phyloP scores from a whole-genome alignment of 2,888 invertebrate genomes.

The Troides helena region DNA sequence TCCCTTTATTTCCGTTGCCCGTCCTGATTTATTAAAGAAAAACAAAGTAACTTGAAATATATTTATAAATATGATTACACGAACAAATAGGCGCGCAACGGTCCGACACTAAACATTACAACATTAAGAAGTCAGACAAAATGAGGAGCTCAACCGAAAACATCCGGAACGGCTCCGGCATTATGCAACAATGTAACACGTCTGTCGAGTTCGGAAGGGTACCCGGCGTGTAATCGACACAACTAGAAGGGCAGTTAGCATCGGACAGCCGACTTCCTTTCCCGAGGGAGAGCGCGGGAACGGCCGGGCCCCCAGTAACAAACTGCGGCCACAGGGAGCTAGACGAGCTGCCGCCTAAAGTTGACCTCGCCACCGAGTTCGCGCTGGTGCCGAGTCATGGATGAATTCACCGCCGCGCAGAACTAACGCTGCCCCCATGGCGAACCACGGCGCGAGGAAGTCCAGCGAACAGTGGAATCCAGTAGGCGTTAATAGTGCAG shows the following conservation, averaged over 20 bases:
- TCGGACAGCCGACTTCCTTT: slow-evolving; percentile 71
- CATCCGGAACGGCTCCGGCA: no score
- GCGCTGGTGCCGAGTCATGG: slow-evolving; percentile 11
- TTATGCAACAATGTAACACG: slow-evolving; percentile 57
- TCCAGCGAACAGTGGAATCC: slow-evolving; percentile 50
- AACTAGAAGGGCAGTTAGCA: slow-evolving; percentile 76
- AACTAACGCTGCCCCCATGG: slow-evolving; percentile 44
- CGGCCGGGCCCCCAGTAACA: slow-evolving; percentile 42
- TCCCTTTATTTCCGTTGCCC: no score
- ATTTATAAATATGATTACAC: no score
- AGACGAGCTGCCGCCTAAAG: slow-evolving; percentile 9
- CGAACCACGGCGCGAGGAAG: slow-evolving; percentile 41
- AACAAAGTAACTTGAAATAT: no score
- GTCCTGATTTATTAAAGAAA: no score
- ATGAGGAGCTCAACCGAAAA: no score
- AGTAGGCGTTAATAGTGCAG: slow-evolving; percentile 61
- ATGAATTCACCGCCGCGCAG: neutral
- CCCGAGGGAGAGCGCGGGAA: slow-evolving; percentile 61
- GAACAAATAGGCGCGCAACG: no score
- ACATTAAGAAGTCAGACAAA: no score
- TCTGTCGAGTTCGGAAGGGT: slow-evolving; percentile 75
- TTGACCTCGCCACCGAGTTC: slow-evolving; percentile 18
- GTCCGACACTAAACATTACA: no score
- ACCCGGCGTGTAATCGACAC: slow-evolving; percentile 69
- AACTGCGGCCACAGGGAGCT: slow-evolving; percentile 32